Percentiles rank a stretch among this genome's conserved stretches.
Evolutionary conservation across 2,888 invertebrate genomes (phyloP).

Genomic region (Morpho helenor): DNA sequence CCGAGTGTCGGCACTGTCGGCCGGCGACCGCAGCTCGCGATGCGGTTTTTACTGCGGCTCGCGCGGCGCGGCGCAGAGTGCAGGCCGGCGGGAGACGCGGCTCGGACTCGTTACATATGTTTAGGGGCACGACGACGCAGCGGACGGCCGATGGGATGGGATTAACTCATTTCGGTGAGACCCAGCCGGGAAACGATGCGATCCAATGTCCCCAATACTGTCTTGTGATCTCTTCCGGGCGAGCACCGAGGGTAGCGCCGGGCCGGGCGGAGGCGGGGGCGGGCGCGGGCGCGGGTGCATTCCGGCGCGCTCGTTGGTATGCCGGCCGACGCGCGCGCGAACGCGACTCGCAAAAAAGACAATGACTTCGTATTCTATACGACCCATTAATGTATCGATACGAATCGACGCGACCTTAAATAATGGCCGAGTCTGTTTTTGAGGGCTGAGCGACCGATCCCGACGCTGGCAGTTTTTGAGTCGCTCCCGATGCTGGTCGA

Average conservation of each 20-base stretch:
- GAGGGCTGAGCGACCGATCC: slow-evolving; percentile 41
- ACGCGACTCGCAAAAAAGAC: slow-evolving; percentile 66
- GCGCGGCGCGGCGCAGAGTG: too few relatives aligned
- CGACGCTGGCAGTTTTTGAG: slow-evolving; percentile 31
- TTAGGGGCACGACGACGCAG: too few relatives aligned
- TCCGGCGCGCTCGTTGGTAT: slow-evolving; percentile 61
- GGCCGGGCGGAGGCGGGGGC: slow-evolving; percentile 16
- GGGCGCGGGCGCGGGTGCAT: slow-evolving; percentile 27
- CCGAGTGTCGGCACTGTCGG: too few relatives aligned
- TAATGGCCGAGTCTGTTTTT: slow-evolving; percentile 49
- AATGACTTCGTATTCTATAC: slow-evolving; percentile 71
- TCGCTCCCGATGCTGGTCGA: slow-evolving; percentile 1
- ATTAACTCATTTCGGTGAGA: too few relatives aligned
- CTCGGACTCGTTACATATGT: too few relatives aligned
- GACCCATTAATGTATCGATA: slow-evolving; percentile 66
- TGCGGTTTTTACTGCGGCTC: too few relatives aligned
- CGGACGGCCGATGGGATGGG: too few relatives aligned
- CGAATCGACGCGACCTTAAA: slow-evolving; percentile 53
- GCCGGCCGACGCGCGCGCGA: slow-evolving; percentile 58
- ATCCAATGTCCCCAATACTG: too few relatives aligned
- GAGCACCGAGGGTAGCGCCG: not conserved
- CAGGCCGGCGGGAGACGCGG: too few relatives aligned
- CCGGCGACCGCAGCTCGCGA: too few relatives aligned
- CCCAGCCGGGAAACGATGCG: too few relatives aligned
- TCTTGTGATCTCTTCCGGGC: not conserved